These are phyloP conservation scores for Erebia epiphron DNA, from an alignment of 2,888 invertebrate genomes.

Conservation along the genomic window DNA sequence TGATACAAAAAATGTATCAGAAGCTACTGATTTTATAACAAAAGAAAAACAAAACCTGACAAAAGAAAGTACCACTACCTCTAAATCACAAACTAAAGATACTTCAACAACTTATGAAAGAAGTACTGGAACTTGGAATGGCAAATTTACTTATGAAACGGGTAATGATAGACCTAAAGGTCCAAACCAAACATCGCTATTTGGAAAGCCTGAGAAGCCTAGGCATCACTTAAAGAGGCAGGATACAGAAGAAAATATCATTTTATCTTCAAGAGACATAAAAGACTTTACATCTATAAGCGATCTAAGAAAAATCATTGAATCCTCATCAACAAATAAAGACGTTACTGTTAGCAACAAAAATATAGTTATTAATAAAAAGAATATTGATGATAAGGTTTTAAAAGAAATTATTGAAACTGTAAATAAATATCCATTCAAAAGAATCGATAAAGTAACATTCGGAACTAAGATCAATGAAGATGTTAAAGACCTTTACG, in stretches of 20 bases:
- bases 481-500: slow-evolving; percentile 82
- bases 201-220: slow-evolving; percentile 69
- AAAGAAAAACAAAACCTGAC: slow-evolving; percentile 75
- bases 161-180: slow-evolving; percentile 70
- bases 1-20: slow-evolving; percentile 58
- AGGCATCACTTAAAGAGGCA: slow-evolving; percentile 74
- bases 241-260: slow-evolving; percentile 77
- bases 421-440: slow-evolving; percentile 78
- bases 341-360: slow-evolving; percentile 75
- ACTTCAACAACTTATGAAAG: slow-evolving; percentile 72
- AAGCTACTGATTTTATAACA: slow-evolving; percentile 67
- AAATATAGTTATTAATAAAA: slow-evolving; percentile 70
- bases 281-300: slow-evolving; percentile 78
- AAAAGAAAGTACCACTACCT: slow-evolving; percentile 66
- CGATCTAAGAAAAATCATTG: slow-evolving; percentile 74
- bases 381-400: slow-evolving; percentile 74
- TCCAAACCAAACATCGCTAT: slow-evolving; percentile 73
- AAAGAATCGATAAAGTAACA: slow-evolving; percentile 78
- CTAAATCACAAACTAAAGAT: slow-evolving; percentile 67
- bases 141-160: slow-evolving; percentile 80
- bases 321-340: slow-evolving; percentile 69
- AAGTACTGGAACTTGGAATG: slow-evolving; percentile 82
- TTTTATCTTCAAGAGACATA: slow-evolving; percentile 74
- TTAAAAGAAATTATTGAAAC: slow-evolving; percentile 77
- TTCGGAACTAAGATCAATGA: slow-evolving; percentile 83